Evolutionary conservation across 2,797 vertebrate species (phyloP).

Genomic region (Avahi laniger): DNA sequence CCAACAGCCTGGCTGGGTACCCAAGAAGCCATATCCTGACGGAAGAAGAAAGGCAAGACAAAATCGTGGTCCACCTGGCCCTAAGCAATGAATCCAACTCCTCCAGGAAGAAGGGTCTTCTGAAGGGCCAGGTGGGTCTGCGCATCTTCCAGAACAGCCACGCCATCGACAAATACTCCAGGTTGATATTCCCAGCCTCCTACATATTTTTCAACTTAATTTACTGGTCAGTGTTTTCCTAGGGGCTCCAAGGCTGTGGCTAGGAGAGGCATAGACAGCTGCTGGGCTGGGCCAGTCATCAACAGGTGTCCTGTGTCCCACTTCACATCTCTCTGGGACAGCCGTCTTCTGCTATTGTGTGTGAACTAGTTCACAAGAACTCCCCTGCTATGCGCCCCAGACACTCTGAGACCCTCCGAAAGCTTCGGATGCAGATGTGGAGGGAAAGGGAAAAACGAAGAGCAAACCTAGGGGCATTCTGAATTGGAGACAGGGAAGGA

Average conservation of each 20-base stretch:
- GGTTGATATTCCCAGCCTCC: slow-evolving; percentile 94
- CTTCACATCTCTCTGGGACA: not conserved
- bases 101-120: slow-evolving; percentile 87
- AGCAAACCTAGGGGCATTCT: not conserved
- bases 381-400: not conserved
- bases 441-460: not conserved
- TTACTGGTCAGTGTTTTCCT: slow-evolving; percentile 97
- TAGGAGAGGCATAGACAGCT: not conserved
- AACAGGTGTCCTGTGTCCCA: not conserved
- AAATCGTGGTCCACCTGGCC: slow-evolving; percentile 91
- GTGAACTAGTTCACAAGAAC: not conserved
- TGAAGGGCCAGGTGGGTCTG: slow-evolving; percentile 89
- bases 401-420: not conserved
- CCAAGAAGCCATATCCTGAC: slow-evolving; percentile 87
- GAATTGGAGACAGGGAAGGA: not conserved
- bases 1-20: slow-evolving; percentile 94
- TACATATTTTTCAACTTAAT: slow-evolving; percentile 98
- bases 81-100: slow-evolving; percentile 88
- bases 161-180: slow-evolving; percentile 95
- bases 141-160: slow-evolving; percentile 94
- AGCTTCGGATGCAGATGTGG: not conserved
- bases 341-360: slow-evolving; percentile 1
- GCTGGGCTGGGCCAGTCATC: rapidly evolving
- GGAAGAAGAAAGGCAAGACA: slow-evolving; percentile 92
- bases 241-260: slow-evolving; percentile 66